Evolutionary conservation across 2,113 vertebrate species (phyloP).

Genomic region (Rynchops niger): DNA sequence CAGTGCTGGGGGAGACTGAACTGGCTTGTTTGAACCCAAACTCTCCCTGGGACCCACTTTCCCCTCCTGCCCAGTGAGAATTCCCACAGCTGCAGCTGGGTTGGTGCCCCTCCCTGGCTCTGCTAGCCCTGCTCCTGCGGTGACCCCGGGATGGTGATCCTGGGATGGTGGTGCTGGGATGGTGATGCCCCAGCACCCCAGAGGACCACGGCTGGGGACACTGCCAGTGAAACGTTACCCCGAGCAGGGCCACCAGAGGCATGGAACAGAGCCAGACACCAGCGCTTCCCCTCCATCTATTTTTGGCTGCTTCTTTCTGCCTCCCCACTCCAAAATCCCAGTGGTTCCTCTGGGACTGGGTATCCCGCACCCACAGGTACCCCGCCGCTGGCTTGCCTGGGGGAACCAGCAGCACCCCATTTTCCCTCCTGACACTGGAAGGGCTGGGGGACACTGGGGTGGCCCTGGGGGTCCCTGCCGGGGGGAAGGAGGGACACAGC

Average conservation of each 20-base stretch:
- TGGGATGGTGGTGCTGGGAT: not conserved
- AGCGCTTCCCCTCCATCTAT: not conserved
- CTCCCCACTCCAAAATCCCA: not conserved
- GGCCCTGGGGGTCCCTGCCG: not conserved
- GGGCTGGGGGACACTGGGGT: not conserved
- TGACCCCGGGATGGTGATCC: not conserved
- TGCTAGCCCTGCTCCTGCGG: not conserved
- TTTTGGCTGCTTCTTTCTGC: not conserved
- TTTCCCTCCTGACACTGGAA: not conserved
- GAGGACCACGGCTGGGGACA: fast-evolving
- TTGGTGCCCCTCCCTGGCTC: fast-evolving
- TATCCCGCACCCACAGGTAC: not conserved
- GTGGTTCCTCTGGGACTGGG: not conserved
- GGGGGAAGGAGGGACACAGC: not conserved
- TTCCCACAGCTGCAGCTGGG: not conserved
- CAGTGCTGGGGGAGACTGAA: fast-evolving
- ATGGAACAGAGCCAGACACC: not conserved
- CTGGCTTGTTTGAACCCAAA: not conserved
- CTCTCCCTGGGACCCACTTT: not conserved
- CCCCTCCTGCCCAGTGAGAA: not conserved
- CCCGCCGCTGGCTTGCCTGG: not conserved
- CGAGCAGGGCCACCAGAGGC: fast-evolving
- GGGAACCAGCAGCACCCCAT: not conserved
- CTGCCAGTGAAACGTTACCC: not conserved
- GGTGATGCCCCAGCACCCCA: not conserved